phyloP scores from a whole-genome alignment of 2,113 vertebrate genomes.

The Uropsilus gracilis region DNA sequence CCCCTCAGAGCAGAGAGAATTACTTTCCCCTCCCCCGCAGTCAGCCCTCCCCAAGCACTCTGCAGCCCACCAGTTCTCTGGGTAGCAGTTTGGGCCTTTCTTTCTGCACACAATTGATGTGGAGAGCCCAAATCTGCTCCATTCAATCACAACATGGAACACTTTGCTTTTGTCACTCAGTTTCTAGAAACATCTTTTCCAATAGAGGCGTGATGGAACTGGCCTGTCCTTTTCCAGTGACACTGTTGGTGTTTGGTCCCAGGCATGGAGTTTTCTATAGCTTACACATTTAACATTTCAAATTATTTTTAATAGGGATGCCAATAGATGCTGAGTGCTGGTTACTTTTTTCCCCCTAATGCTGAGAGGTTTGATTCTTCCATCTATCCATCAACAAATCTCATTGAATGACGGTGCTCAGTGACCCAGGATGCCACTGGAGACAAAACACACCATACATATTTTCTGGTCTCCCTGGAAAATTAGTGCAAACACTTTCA shows the following conservation, averaged over 20 bases:
- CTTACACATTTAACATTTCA: conserved; percentile 34
- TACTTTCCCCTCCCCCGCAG: neutral
- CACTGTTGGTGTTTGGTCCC: neutral
- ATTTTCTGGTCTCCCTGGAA: conserved; percentile 82
- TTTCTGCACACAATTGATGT: conserved; percentile 66
- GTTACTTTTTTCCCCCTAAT: neutral
- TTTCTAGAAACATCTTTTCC: conserved; percentile 17
- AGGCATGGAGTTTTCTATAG: neutral
- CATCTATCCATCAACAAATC: conserved; percentile 79
- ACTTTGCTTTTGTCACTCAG: conserved; percentile 22
- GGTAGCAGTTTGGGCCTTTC: conserved; percentile 64
- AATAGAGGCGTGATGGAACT: neutral
- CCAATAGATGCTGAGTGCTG: neutral
- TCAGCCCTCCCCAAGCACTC: neutral
- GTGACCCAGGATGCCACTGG: conserved; percentile 80
- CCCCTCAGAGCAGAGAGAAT: neutral
- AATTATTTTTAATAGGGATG: conserved; percentile 37
- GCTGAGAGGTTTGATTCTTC: conserved; percentile 79
- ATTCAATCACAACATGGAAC: conserved; percentile 57
- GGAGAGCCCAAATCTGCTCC: conserved; percentile 39
- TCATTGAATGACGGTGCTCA: conserved; percentile 78
- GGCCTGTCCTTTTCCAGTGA: neutral
- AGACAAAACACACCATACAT: conserved; percentile 81
- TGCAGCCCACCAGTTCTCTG: conserved; percentile 54
- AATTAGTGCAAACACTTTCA: conserved; percentile 76